Evolutionary conservation across 1,140 invertebrate genomes (phyloP), one percentile per base, ranked within the genome.

Genomic region (Propsilocerus akamusi): DNA sequence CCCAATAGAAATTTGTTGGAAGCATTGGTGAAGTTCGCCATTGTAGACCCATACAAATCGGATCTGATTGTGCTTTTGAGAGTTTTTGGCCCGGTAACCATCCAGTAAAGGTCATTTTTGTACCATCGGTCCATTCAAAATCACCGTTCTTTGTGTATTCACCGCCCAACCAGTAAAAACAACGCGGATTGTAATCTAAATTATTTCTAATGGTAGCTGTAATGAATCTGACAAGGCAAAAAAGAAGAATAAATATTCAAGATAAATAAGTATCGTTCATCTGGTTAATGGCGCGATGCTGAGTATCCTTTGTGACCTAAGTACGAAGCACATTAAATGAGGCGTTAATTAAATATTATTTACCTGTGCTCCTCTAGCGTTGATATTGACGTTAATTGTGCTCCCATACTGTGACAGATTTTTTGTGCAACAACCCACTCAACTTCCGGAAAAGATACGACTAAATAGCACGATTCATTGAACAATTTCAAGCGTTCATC

Each of bases 351-450:
- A 12, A 14, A 23, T n/a, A 48, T 12, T 17, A 11, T 11, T 50
- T 50, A 57, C 56, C 53, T 62, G 51, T 80, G 73, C 56, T 81
- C 79, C 48, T 78, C 77, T 0, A 70, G 52, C 0, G 74, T 71
- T n/a, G 74, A 60, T 41, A 80, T 62, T 14, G 76, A 77, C 0
- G 76, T 67, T 14, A 80, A 62, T 51, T 74, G 67, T 52, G 73
- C 71, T 53, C 69, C 75, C 11, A 81, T 70, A 6, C 78, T 78
- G 50, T 70, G 64, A 56, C 82, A 86, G 5, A 83, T 76, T 63
- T 81, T 75, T 51, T 76, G 75, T 1, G 82, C 81, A 0, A 80
- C 83, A 20, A 65, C 58, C 81, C 81, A 84, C 2, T 76, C 80
- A 1, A 80, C 80, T 59, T 77, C 74, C 5, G 81, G 81, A 57